Evolutionary conservation across 2,888 invertebrate species (phyloP).

Genomic region (Perizoma affinitatum): DNA sequence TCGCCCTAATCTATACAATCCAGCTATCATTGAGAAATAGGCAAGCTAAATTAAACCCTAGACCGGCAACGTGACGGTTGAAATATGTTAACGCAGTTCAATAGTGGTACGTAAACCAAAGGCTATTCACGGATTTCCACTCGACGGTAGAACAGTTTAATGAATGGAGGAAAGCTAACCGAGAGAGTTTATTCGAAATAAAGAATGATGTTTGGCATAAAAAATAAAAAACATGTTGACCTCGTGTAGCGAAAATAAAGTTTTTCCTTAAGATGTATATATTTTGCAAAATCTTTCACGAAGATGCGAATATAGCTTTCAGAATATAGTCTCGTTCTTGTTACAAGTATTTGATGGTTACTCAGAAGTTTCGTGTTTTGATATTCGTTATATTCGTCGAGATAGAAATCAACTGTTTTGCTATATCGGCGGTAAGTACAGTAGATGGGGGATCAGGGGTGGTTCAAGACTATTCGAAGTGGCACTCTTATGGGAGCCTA

Average conservation of each 20-base stretch:
- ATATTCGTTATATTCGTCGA: too few relatives aligned
- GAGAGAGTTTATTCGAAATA: slow-evolving; percentile 59
- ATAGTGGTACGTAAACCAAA: slow-evolving; percentile 37
- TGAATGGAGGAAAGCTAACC: slow-evolving; percentile 61
- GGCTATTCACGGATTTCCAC: slow-evolving; percentile 55
- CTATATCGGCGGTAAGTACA: too few relatives aligned
- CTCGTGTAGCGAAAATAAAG: too few relatives aligned
- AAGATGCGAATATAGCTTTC: too few relatives aligned
- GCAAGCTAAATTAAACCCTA: slow-evolving; percentile 33
- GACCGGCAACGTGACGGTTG: slow-evolving; percentile 33
- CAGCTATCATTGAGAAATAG: slow-evolving; percentile 37
- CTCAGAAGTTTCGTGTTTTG: too few relatives aligned
- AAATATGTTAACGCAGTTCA: slow-evolving; percentile 27
- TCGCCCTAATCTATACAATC: slow-evolving; percentile 55
- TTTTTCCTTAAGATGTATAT: too few relatives aligned
- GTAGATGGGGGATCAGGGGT: too few relatives aligned
- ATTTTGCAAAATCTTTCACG: too few relatives aligned
- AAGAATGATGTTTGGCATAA: slow-evolving; percentile 55
- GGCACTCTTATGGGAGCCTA: too few relatives aligned
- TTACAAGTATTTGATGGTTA: too few relatives aligned
- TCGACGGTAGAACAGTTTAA: slow-evolving; percentile 60
- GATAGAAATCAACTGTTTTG: too few relatives aligned
- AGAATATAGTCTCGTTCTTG: neutral
- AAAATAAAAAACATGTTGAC: slow-evolving; percentile 38
- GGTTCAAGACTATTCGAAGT: too few relatives aligned